Conservation (phyloP, 2,113 vertebrate genomes). For the Amphiprion ocellaris region DNA sequence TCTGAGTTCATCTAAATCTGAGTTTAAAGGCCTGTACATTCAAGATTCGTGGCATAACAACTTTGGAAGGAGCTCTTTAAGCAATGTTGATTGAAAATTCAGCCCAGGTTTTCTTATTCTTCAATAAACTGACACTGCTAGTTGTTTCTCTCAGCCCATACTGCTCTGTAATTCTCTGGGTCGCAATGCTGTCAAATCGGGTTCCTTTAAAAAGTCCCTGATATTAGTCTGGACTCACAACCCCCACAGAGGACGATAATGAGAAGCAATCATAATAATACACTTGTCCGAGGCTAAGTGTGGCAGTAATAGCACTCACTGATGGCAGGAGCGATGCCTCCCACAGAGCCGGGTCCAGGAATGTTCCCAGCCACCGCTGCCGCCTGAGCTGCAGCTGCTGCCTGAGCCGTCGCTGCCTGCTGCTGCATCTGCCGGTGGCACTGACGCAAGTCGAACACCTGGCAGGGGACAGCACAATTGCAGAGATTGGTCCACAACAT, state of each 20-base stretch:
- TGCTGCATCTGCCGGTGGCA: conserved; percentile 99
- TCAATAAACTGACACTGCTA: background rate
- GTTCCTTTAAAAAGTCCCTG: background rate
- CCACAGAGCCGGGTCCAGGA: conserved; percentile 95
- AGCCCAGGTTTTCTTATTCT: too few relatives aligned
- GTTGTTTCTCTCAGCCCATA: background rate
- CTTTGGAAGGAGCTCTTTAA: background rate
- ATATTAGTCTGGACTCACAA: background rate
- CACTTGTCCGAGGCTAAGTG: conserved; percentile 28
- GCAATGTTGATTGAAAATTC: background rate
- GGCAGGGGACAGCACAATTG: conserved; percentile 5
- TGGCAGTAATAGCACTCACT: conserved; percentile 86
- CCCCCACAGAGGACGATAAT: background rate
- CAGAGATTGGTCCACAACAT: too few relatives aligned
- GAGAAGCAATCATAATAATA: conserved; percentile 32
- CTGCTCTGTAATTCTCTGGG: conserved; percentile 1
- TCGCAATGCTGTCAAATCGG: background rate
- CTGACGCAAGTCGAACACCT: conserved; percentile 98
- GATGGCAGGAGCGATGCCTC: conserved; percentile 97
- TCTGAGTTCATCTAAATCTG: too few relatives aligned
- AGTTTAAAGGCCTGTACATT: too few relatives aligned
- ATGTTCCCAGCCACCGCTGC: conserved; percentile 97
- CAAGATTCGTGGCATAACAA: background rate
- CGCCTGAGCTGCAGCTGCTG: conserved; percentile 94
- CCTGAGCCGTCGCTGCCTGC: conserved; percentile 96